Conservation (phyloP, 2,888 invertebrate species). For the Clivina fossor region DNA sequence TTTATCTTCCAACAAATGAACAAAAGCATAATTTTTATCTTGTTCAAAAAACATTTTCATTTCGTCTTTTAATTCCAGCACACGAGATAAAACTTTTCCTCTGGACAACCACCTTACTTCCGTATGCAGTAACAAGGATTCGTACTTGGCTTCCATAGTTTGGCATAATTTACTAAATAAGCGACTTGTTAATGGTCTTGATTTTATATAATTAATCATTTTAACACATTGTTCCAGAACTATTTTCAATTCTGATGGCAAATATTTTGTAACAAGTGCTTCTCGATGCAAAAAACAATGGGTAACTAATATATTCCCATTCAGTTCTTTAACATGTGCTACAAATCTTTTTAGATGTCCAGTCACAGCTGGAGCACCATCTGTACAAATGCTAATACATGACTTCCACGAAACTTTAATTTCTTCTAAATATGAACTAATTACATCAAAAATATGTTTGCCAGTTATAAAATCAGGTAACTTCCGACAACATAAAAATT, state of each 20-base stretch:
- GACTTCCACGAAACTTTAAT: slow-evolving; percentile 34
- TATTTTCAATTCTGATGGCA: slow-evolving; percentile 40
- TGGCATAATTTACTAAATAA: slow-evolving; percentile 39
- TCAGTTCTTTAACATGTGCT: slow-evolving; percentile 21
- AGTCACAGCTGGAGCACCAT: slow-evolving; percentile 37
- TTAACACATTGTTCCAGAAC: slow-evolving; percentile 40
- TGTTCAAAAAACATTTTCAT: slow-evolving; percentile 35
- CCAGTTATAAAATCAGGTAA: slow-evolving; percentile 12
- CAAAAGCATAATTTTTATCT: slow-evolving; percentile 36
- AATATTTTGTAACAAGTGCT: slow-evolving; percentile 40
- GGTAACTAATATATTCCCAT: slow-evolving; percentile 34
- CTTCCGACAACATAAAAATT: slow-evolving; percentile 18
- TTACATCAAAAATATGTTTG: slow-evolving; percentile 19
- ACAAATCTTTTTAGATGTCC: slow-evolving; percentile 33
- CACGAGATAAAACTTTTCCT: slow-evolving; percentile 38
- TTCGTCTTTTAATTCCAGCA: slow-evolving; percentile 38
- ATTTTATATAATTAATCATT: slow-evolving; percentile 42
- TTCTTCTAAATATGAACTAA: slow-evolving; percentile 34
- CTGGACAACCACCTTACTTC: slow-evolving; percentile 40
- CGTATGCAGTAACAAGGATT: slow-evolving; percentile 40
- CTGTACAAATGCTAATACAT: slow-evolving; percentile 37
- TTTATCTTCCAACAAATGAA: slow-evolving; percentile 33
- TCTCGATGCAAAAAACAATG: slow-evolving; percentile 42
- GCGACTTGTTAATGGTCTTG: slow-evolving; percentile 39
- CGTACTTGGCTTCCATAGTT: slow-evolving; percentile 40